Conservation (phyloP, 2,888 invertebrate species). For the Ptilodon capucinus region DNA sequence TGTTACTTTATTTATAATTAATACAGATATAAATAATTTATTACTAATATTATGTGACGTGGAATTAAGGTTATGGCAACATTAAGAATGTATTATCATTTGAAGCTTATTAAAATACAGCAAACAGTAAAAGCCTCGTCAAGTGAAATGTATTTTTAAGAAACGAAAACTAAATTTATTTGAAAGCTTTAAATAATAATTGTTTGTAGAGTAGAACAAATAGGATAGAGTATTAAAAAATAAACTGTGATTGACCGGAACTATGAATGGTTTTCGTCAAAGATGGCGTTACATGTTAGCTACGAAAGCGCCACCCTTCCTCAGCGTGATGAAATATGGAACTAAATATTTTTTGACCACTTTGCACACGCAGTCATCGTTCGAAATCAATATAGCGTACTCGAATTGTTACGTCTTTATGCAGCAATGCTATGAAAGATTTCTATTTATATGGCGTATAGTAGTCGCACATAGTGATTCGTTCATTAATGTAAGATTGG, state of each 20-base stretch:
- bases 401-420: conserved; percentile 77
- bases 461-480: conserved; percentile 83
- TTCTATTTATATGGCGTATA: conserved; percentile 79
- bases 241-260: conserved; percentile 6
- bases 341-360: conserved; percentile 59
- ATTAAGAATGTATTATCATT: neutral
- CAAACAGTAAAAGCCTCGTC: too few relatives aligned
- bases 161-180: too few relatives aligned
- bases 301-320: conserved; percentile 47
- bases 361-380: conserved; percentile 72
- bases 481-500: conserved; percentile 83
- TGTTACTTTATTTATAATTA: too few relatives aligned
- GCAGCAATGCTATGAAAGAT: conserved; percentile 82
- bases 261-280: neutral
- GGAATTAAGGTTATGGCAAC: neutral
- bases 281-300: conserved; percentile 17
- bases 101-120: neutral
- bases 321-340: conserved; percentile 48
- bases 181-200: too few relatives aligned
- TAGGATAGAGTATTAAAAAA: neutral
- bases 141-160: too few relatives aligned
- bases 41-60: too few relatives aligned
- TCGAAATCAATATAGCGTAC: conserved; percentile 77
- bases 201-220: too few relatives aligned
- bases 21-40: too few relatives aligned